A percentile compares a stretch with the other conserved stretches of the same genome.
Conservation (phyloP, 2,113 vertebrate genomes). For the Cryptotis parvus region DNA sequence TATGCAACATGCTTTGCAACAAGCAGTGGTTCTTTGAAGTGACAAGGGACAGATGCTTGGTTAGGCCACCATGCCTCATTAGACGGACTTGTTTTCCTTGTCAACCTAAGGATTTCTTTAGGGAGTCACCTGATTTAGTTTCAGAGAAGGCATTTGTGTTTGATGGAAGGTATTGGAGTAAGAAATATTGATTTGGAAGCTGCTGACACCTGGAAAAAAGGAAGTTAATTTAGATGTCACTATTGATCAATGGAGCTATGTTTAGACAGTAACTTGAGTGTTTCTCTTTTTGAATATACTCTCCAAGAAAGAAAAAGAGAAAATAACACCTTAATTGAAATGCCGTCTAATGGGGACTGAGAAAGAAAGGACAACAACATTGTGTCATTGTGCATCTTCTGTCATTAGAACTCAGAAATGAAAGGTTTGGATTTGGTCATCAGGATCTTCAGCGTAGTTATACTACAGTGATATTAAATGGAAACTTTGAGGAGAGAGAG, state of each 20-base stretch:
- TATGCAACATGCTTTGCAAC: not conserved
- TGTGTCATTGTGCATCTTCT: not conserved
- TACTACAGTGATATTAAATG: conserved; percentile 15
- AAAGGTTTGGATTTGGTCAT: conserved; percentile 45
- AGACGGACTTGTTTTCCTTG: conserved; percentile 58
- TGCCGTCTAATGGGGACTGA: conserved; percentile 5
- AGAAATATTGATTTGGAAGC: conserved; percentile 78
- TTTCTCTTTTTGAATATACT: conserved; percentile 58
- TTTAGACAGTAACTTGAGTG: conserved; percentile 54
- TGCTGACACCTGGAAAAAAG: conserved; percentile 73
- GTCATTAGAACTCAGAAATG: not conserved
- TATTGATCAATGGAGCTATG: conserved; percentile 77
- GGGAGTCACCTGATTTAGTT: conserved; percentile 48
- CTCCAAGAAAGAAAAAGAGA: not conserved
- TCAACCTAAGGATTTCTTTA: conserved; percentile 21
- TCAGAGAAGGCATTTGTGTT: conserved; percentile 60
- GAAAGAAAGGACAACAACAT: not conserved
- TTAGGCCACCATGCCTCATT: conserved; percentile 55
- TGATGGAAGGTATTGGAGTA: conserved; percentile 73
- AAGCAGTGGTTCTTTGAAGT: not conserved
- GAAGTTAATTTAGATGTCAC: conserved; percentile 78
- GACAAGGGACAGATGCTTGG: not conserved
- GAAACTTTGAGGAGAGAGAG: conserved; percentile 1
- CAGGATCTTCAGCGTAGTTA: not conserved
- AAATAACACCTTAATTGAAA: conserved; percentile 28